phyloP scores from a whole-genome alignment of 2,888 invertebrate genomes.

The Xanthorhoe designata region DNA sequence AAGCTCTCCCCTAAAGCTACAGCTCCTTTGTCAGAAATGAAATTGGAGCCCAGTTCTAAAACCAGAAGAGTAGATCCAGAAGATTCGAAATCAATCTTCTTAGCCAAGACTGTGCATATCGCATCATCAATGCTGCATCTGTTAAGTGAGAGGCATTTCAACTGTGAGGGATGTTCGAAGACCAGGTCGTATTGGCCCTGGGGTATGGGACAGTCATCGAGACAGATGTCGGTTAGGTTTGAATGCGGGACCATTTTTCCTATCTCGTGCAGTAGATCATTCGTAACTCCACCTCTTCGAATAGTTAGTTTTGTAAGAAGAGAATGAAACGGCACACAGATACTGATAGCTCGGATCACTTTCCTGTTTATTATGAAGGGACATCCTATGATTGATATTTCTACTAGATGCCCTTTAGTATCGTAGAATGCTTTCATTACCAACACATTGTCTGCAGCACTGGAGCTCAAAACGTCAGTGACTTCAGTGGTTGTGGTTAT shows the following conservation, averaged over 20 bases:
- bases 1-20: conserved; percentile 52
- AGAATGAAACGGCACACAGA: conserved; percentile 61
- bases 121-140: conserved; percentile 59
- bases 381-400: conserved; percentile 52
- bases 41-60: conserved; percentile 61
- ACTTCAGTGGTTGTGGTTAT: background rate
- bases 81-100: conserved; percentile 45
- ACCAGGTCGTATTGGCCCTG: conserved; percentile 58
- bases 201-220: conserved; percentile 57
- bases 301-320: conserved; percentile 53
- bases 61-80: conserved; percentile 49
- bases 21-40: conserved; percentile 59
- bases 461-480: background rate
- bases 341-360: conserved; percentile 54
- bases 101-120: conserved; percentile 52
- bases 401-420: conserved; percentile 47
- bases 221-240: conserved; percentile 61
- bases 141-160: conserved; percentile 61
- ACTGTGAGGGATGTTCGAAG: conserved; percentile 51
- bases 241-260: conserved; percentile 58
- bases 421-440: conserved; percentile 56
- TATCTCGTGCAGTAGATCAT: conserved; percentile 52
- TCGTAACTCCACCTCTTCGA: conserved; percentile 46
- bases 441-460: conserved; percentile 27
- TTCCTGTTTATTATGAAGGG: conserved; percentile 45